Percentiles rank a stretch among this genome's conserved stretches.
These are phyloP conservation scores for Pheosia gnoma DNA, from an alignment of 2,888 invertebrate genomes.

Conservation along the genomic window DNA sequence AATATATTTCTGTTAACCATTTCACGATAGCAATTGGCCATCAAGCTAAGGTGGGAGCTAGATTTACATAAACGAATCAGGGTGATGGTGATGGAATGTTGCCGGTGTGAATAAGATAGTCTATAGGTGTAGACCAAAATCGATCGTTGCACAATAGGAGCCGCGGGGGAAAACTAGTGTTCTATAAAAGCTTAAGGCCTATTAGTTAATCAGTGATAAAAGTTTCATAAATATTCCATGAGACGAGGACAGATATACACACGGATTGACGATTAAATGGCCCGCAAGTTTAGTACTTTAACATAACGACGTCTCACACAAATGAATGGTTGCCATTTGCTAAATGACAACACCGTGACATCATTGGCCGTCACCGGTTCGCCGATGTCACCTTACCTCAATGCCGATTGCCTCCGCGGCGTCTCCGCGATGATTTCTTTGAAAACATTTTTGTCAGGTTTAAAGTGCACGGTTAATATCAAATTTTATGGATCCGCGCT, in stretches of 20 bases:
- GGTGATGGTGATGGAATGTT: no score
- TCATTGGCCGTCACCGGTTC: constrained; percentile 36
- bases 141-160: no score
- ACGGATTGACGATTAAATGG: constrained; percentile 37
- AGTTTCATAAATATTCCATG: constrained; percentile 33
- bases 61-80: neutral
- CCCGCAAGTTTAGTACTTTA: constrained; percentile 37
- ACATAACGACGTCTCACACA: constrained; percentile 38
- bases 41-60: neutral
- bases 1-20: neutral
- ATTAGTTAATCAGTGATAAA: constrained; percentile 8
- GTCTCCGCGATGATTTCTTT: constrained; percentile 10
- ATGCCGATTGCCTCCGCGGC: neutral
- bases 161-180: no score
- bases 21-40: neutral
- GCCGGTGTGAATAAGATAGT: no score
- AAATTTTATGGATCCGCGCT: neutral
- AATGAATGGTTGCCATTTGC: constrained; percentile 46
- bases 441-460: neutral
- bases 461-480: neutral
- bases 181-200: no score
- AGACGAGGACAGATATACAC: constrained; percentile 35
- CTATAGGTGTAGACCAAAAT: no score
- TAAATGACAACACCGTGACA: constrained; percentile 48
- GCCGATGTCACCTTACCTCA: constrained; percentile 10